Conservation (phyloP, 1,140 invertebrate species). For the Goniozus legneri region DNA sequence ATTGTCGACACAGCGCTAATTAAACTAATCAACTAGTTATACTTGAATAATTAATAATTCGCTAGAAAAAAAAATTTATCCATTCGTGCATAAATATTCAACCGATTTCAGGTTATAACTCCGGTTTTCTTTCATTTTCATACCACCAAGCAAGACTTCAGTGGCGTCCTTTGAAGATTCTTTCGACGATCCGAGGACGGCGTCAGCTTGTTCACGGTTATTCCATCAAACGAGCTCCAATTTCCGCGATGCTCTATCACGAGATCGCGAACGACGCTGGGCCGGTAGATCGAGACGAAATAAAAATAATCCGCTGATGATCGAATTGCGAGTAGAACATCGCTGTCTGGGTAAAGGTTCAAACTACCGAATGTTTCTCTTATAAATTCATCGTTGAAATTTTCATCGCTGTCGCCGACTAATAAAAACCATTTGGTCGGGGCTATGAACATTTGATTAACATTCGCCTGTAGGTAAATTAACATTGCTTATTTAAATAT, state of each 20-base stretch:
- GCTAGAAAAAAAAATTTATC: no score
- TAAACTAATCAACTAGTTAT: no score
- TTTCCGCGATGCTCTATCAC: constrained; percentile 28
- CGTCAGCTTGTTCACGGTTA: constrained; percentile 9
- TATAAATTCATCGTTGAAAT: neutral
- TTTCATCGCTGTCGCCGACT: constrained; percentile 2
- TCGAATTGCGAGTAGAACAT: constrained; percentile 19
- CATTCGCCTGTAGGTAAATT: constrained; percentile 25
- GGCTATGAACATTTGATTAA: constrained; percentile 24
- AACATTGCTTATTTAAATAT: no score
- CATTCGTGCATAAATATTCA: neutral
- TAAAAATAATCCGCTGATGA: constrained; percentile 9
- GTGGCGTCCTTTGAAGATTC: constrained; percentile 24
- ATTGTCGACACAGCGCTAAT: constrained; percentile 8
- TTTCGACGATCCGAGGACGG: constrained; percentile 25
- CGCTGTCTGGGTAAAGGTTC: constrained; percentile 32
- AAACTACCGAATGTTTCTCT: constrained; percentile 17
- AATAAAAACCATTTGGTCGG: constrained; percentile 37
- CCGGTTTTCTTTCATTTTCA: neutral
- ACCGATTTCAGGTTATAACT: no score
- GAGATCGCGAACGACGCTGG: constrained; percentile 15
- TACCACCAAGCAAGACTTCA: constrained; percentile 40
- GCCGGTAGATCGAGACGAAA: constrained; percentile 32
- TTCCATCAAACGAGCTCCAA: constrained; percentile 26
- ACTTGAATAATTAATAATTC: no score